Percentiles rank a stretch among this genome's conserved stretches.
Evolutionary conservation across 2,797 vertebrate genomes (phyloP).

Genomic region (Serranus cabrilla): DNA sequence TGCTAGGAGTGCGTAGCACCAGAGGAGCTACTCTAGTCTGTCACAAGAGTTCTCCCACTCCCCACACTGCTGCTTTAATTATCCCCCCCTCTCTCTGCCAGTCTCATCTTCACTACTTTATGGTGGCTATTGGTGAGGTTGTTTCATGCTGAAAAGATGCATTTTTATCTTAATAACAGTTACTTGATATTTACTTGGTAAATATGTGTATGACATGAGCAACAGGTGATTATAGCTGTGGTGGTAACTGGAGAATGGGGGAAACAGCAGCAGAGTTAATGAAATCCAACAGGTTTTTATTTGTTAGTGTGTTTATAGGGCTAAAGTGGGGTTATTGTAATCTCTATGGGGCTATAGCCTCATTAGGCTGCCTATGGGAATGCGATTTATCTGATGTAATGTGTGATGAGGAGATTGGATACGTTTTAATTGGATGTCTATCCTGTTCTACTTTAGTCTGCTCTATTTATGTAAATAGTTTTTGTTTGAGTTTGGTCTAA

Average conservation of each 20-base stretch:
- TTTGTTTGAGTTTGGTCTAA: neutral
- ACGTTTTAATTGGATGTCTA: neutral
- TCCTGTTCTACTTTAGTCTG: neutral
- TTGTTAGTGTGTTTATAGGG: neutral
- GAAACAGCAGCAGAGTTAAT: neutral
- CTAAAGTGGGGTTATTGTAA: neutral
- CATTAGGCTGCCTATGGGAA: neutral
- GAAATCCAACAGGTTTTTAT: conserved; percentile 9
- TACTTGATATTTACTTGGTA: conserved; percentile 8
- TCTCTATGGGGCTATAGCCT: neutral
- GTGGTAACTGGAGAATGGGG: neutral
- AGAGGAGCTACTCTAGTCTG: neutral
- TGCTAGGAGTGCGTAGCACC: neutral
- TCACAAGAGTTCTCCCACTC: neutral
- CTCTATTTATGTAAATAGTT: neutral
- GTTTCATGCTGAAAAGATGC: conserved; percentile 3
- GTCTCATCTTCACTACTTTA: neutral
- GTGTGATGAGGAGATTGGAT: neutral
- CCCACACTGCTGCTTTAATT: too few species aligned
- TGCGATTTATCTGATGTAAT: neutral
- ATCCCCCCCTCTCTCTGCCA: neutral
- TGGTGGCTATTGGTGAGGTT: neutral
- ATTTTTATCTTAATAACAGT: neutral
- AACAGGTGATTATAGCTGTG: neutral
- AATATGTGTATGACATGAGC: neutral